phyloP scores from a whole-genome alignment of 2,113 vertebrate genomes.

The Nycticorax nycticorax region DNA sequence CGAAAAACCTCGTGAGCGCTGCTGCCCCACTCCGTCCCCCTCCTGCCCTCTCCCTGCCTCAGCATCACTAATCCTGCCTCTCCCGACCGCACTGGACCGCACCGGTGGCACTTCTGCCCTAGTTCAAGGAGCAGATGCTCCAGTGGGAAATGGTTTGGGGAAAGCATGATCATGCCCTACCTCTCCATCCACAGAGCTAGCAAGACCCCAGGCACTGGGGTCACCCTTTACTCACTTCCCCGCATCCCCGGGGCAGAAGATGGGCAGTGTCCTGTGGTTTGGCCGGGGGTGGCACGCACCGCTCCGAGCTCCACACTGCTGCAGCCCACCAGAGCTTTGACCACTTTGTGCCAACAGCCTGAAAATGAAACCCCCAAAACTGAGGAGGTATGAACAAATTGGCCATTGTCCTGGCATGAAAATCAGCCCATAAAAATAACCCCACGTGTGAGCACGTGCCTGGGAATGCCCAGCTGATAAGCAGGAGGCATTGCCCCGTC shows the following conservation, averaged over 20 bases:
- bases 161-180: not conserved
- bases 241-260: not conserved
- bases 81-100: fast-evolving
- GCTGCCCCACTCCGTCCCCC: not conserved
- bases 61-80: not conserved
- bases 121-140: not conserved
- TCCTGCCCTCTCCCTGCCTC: not conserved
- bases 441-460: not conserved
- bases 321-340: not conserved
- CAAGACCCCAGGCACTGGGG: too few relatives aligned
- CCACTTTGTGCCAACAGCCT: not conserved
- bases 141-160: not conserved
- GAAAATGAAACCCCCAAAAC: not conserved
- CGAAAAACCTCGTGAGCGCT: not conserved
- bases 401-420: not conserved
- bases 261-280: fast-evolving
- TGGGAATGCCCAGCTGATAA: not conserved
- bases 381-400: not conserved
- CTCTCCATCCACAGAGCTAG: not conserved
- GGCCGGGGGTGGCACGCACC: not conserved
- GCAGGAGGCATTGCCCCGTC: not conserved
- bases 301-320: not conserved
- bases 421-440: not conserved
- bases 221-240: not conserved
- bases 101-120: not conserved